Percentiles rank a stretch among this genome's conserved stretches.
Conservation (phyloP, 2,888 invertebrate species). For the Caenorhabditis sp. region DNA sequence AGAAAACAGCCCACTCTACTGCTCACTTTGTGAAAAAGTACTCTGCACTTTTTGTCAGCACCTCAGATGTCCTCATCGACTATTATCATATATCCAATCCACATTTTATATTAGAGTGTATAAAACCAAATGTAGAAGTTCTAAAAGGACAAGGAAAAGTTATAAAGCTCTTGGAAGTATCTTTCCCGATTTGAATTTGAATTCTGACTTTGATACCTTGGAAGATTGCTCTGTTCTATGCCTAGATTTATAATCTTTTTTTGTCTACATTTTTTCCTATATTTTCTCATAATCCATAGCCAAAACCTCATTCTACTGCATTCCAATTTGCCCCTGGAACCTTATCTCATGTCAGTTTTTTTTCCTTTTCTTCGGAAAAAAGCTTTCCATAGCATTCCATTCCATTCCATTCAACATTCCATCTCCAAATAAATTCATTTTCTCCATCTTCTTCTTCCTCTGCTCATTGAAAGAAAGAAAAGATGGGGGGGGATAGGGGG, state of each 20-base stretch:
- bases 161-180: slow-evolving; percentile 5
- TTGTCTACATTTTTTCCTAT: not conserved
- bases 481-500: not conserved
- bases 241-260: not conserved
- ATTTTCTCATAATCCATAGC: not conserved
- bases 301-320: not conserved
- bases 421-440: slow-evolving; percentile 46
- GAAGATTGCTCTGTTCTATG: slow-evolving; percentile 8
- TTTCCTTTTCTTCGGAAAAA: too few species aligned
- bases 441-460: slow-evolving; percentile 7
- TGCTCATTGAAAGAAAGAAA: not conserved
- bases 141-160: not conserved
- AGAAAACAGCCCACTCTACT: too few species aligned
- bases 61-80: not conserved
- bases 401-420: slow-evolving; percentile 41
- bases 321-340: too few species aligned
- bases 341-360: not conserved
- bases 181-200: not conserved
- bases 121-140: slow-evolving; percentile 2
- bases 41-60: not conserved
- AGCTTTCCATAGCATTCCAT: too few species aligned
- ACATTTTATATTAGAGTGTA: slow-evolving; percentile 9
- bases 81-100: not conserved
- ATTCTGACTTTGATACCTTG: not conserved
- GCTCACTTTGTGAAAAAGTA: not conserved